Evolutionary conservation across 2,113 vertebrate genomes (phyloP).

Genomic region (Dinomys branickii): DNA sequence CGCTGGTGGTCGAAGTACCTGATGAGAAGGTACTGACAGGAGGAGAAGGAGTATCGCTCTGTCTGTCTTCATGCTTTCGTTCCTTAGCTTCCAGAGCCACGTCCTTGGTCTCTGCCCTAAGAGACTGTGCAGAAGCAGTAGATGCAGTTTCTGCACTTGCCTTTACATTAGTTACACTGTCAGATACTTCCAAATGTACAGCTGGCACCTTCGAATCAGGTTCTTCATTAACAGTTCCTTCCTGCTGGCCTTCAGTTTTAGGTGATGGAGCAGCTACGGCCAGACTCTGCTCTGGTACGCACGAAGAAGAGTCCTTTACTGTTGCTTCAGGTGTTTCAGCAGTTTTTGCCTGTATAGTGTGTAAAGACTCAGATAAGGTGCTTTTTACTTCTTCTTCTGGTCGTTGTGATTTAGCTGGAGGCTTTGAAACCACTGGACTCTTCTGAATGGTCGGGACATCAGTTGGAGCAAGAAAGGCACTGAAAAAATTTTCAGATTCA

Average conservation of each 20-base stretch:
- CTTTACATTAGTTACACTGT: conserved; percentile 72
- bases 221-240: conserved; percentile 70
- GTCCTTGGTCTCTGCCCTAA: conserved; percentile 87
- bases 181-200: conserved; percentile 72
- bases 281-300: conserved; percentile 62
- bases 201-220: conserved; percentile 69
- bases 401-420: conserved; percentile 93
- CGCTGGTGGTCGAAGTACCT: conserved; percentile 98
- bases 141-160: conserved; percentile 18
- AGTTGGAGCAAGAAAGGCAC: conserved; percentile 93
- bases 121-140: conserved; percentile 74
- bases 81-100: conserved; percentile 90
- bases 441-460: conserved; percentile 88
- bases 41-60: conserved; percentile 97
- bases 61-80: conserved; percentile 94
- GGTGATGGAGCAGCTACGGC: conserved; percentile 57
- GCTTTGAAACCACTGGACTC: conserved; percentile 93
- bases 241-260: conserved; percentile 57
- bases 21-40: conserved; percentile 98
- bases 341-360: conserved; percentile 69
- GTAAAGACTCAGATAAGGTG: conserved; percentile 79
- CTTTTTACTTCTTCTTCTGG: conserved; percentile 90
- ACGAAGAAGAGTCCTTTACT: conserved; percentile 65
- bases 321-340: conserved; percentile 70
- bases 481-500: conserved; percentile 97